Conservation (phyloP, 2,113 vertebrate genomes). For the Narcine bancroftii region DNA sequence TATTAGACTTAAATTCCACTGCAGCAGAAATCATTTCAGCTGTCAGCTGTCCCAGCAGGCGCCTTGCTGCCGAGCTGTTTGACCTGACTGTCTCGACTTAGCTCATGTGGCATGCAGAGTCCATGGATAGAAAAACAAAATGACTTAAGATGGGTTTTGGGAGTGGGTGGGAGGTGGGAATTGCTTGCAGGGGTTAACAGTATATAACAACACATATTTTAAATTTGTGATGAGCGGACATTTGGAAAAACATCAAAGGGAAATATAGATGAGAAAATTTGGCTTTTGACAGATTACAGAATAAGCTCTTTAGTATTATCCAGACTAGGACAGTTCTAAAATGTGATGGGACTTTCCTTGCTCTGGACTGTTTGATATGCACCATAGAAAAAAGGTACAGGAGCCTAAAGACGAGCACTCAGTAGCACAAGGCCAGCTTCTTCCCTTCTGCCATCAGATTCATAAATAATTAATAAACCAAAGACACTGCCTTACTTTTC, state of each 20-base stretch:
- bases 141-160: slow-evolving; percentile 28
- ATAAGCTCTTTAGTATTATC: background rate
- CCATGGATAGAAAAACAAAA: slow-evolving; percentile 29
- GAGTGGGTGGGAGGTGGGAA: slow-evolving; percentile 12
- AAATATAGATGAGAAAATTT: background rate
- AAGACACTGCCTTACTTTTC: too few relatives aligned
- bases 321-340: background rate
- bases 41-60: slow-evolving; percentile 47
- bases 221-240: slow-evolving; percentile 18
- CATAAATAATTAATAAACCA: too few relatives aligned
- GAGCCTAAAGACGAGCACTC: too few relatives aligned
- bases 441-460: too few relatives aligned
- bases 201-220: slow-evolving; percentile 19
- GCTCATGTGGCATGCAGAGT: slow-evolving; percentile 7
- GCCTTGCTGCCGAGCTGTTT: slow-evolving; percentile 44
- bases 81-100: slow-evolving; percentile 33
- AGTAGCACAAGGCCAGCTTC: too few relatives aligned
- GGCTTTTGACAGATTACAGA: background rate
- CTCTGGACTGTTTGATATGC: background rate
- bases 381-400: too few relatives aligned
- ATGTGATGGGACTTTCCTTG: background rate
- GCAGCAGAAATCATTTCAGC: slow-evolving; percentile 52
- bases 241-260: background rate
- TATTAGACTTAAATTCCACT: slow-evolving; percentile 48
- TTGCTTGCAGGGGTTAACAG: background rate